phyloP scores from a whole-genome alignment of 2,113 vertebrate species.

The Catagonus wagneri region DNA sequence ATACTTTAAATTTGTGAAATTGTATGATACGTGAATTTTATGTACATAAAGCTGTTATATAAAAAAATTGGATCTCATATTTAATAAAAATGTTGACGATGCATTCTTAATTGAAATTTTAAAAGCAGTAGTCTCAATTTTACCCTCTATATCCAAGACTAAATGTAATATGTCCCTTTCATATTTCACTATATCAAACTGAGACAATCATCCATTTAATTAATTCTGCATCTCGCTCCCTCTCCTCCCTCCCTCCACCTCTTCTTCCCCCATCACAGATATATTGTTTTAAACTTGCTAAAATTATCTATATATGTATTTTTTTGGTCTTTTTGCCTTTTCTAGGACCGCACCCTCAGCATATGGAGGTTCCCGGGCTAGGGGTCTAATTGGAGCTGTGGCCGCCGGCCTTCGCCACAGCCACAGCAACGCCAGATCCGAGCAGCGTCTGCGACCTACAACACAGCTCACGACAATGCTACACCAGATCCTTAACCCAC shows the following conservation, averaged over 20 bases:
- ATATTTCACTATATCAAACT: constrained; percentile 10
- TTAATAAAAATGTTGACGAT: not conserved
- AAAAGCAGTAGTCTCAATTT: not conserved
- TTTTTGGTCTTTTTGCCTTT: too few relatives aligned
- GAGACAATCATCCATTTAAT: not conserved
- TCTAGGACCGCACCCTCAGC: too few relatives aligned
- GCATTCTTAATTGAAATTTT: not conserved
- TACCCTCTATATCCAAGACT: not conserved
- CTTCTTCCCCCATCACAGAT: not conserved
- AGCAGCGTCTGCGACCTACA: too few relatives aligned
- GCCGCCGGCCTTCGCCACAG: too few relatives aligned
- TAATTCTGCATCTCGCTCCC: not conserved
- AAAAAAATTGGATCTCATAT: not conserved
- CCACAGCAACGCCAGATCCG: too few relatives aligned
- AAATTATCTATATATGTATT: too few relatives aligned
- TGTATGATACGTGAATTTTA: not conserved
- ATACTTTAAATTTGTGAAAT: constrained; percentile 17
- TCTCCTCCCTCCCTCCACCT: not conserved
- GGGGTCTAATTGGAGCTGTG: too few relatives aligned
- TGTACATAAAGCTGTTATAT: not conserved
- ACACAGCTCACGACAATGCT: too few relatives aligned
- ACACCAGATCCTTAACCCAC: too few relatives aligned
- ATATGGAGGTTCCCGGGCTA: too few relatives aligned
- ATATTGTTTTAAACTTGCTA: too few relatives aligned
- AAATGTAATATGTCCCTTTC: constrained; percentile 9